A percentile compares a stretch with the other conserved stretches of the same genome.
Evolutionary conservation across 2,888 invertebrate species (phyloP).

Genomic region (Brachyptera risi): DNA sequence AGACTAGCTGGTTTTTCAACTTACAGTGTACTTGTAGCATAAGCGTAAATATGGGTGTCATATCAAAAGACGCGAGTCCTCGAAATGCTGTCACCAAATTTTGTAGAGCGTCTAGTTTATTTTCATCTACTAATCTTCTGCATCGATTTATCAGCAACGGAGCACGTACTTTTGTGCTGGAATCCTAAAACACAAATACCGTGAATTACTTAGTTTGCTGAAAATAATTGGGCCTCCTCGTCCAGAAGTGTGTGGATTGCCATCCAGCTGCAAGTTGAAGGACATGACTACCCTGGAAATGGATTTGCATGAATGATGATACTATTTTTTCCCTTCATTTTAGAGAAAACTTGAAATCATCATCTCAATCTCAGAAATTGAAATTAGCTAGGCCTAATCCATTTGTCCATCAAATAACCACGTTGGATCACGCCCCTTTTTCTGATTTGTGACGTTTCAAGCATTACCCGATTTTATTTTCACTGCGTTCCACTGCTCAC

Average conservation of each 20-base stretch:
- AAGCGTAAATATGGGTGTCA: not conserved
- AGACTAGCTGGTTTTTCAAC: too few species aligned
- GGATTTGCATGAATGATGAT: too few species aligned
- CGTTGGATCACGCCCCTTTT: too few species aligned
- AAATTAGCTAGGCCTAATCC: too few species aligned
- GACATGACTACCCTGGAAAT: too few species aligned
- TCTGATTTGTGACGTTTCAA: too few species aligned
- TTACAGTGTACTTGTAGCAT: not conserved
- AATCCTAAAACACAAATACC: not conserved
- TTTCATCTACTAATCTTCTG: not conserved
- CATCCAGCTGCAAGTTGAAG: not conserved
- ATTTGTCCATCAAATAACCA: too few species aligned
- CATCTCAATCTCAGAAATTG: too few species aligned
- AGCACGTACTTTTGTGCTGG: not conserved
- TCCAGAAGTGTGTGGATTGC: not conserved
- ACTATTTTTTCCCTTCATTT: too few species aligned
- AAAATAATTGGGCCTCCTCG: not conserved
- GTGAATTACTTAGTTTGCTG: not conserved
- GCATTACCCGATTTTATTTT: too few species aligned
- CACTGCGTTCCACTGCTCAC: too few species aligned
- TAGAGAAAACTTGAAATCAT: too few species aligned
- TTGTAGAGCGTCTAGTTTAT: not conserved
- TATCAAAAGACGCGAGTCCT: not conserved
- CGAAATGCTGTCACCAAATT: not conserved
- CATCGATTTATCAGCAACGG: not conserved